Conservation (phyloP, 2,113 vertebrate genomes). For the Tricholaema leucomelas region DNA sequence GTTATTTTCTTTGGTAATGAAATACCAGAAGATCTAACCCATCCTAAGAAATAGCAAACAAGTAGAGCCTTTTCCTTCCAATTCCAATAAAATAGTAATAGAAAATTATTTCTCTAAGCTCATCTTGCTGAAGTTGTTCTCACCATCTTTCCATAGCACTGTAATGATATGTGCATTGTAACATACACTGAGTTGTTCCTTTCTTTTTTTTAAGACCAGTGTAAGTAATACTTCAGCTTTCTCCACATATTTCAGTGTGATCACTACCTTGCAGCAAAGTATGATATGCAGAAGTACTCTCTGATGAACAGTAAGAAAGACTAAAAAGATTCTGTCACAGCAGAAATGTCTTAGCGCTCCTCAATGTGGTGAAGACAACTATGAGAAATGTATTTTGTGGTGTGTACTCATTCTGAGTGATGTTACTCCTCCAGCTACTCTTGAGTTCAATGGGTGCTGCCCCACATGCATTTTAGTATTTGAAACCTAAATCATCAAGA, state of each 20-base stretch:
- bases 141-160: not conserved
- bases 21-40: not conserved
- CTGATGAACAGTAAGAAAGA: not conserved
- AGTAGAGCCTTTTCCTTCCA: not conserved
- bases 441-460: not conserved
- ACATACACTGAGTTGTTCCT: not conserved
- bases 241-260: not conserved
- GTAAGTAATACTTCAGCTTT: not conserved
- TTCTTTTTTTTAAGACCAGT: not conserved
- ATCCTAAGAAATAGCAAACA: not conserved
- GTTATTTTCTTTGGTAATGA: not conserved
- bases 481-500: not conserved
- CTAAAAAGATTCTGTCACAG: not conserved
- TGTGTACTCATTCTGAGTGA: not conserved
- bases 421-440: not conserved
- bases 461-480: not conserved
- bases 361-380: not conserved
- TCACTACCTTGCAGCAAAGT: not conserved
- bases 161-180: not conserved
- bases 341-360: not conserved
- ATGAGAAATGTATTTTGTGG: not conserved
- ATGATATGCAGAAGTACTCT: not conserved
- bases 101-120: not conserved
- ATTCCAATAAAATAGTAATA: not conserved
- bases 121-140: not conserved